phyloP scores from a whole-genome alignment of 2,113 vertebrate genomes.

The Cardinalis cardinalis region DNA sequence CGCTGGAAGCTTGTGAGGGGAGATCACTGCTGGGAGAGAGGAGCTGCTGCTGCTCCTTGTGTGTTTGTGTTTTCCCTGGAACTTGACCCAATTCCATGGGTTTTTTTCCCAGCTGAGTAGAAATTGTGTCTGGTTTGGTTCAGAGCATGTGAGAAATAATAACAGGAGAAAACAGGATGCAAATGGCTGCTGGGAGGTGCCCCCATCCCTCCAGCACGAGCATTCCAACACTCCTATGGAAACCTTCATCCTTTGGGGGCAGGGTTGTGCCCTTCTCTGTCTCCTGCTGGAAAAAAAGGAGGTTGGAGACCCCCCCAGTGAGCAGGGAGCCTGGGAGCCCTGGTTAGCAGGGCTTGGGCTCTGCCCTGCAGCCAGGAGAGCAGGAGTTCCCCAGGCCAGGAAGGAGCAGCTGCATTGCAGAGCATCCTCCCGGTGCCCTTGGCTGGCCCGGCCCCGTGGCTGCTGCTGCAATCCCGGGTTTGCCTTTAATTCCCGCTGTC shows the following conservation, averaged over 20 bases:
- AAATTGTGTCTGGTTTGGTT: neutral
- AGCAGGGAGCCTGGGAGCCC: neutral
- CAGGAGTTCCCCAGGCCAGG: accelerated
- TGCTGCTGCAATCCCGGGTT: neutral
- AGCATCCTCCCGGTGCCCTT: neutral
- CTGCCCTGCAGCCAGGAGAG: neutral
- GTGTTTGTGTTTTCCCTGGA: neutral
- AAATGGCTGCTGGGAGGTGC: neutral
- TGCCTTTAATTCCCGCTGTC: neutral
- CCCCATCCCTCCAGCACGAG: neutral
- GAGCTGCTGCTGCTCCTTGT: neutral
- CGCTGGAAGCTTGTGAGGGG: neutral
- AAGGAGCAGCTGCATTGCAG: neutral
- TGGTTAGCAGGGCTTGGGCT: neutral
- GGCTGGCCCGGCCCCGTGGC: neutral
- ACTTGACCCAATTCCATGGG: neutral
- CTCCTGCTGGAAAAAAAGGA: neutral
- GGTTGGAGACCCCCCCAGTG: neutral
- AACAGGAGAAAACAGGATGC: neutral
- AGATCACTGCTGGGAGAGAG: neutral
- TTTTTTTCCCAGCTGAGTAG: neutral
- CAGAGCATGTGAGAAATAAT: neutral
- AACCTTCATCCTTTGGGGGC: neutral
- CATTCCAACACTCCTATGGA: neutral
- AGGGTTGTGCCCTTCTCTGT: neutral